A percentile compares a stretch with the other conserved stretches of the same genome.
Conservation (phyloP, 2,113 vertebrate genomes). For the Scatophagus argus region DNA sequence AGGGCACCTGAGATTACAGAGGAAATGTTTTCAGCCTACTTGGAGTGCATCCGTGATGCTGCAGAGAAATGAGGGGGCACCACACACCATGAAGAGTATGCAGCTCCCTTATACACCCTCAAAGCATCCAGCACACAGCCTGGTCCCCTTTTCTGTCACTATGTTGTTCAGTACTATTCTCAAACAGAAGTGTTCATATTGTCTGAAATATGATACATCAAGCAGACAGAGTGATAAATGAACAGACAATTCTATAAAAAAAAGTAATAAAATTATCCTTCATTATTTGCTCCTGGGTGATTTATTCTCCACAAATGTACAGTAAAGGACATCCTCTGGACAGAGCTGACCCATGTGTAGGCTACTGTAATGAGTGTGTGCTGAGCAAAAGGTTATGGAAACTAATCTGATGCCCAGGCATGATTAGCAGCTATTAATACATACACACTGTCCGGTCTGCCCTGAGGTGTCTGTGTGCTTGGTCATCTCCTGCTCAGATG, state of each 20-base stretch:
- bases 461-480: conserved; percentile 40
- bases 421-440: conserved; percentile 81
- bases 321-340: conserved; percentile 63
- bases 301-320: neutral
- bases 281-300: neutral
- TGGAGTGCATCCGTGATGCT: conserved; percentile 8
- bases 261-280: neutral
- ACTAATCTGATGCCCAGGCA: conserved; percentile 78
- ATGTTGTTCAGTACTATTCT: neutral
- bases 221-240: neutral
- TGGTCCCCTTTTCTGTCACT: neutral
- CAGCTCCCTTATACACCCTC: conserved; percentile 2
- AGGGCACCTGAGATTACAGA: conserved; percentile 24
- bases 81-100: neutral
- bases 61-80: conserved; percentile 56
- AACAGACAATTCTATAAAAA: neutral
- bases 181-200: neutral
- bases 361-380: conserved; percentile 43
- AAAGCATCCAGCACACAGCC: conserved; percentile 22
- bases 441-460: conserved; percentile 29
- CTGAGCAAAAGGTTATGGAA: conserved; percentile 76
- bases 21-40: conserved; percentile 41
- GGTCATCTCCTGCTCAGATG: conserved; percentile 35
- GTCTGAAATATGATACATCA: neutral
- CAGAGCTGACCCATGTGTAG: conserved; percentile 58